phyloP scores from a whole-genome alignment of 2,797 vertebrate genomes.

The Florisuga fusca region DNA sequence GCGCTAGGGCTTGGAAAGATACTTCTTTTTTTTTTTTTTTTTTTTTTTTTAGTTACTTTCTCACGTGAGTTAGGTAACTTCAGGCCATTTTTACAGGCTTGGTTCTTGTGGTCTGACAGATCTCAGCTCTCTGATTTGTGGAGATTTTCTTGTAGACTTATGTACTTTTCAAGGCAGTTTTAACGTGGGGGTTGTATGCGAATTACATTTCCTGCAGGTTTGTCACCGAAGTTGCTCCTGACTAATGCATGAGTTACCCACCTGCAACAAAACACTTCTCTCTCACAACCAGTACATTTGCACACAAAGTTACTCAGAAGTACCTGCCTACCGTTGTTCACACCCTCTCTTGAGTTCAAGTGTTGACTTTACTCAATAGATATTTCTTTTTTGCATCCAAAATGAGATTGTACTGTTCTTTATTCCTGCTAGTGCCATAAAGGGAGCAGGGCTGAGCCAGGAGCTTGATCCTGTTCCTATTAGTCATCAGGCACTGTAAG shows the following conservation, averaged over 20 bases:
- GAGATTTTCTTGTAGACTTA: background rate
- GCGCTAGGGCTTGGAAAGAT: background rate
- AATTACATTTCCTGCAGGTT: background rate
- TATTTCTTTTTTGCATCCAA: background rate
- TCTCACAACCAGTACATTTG: background rate
- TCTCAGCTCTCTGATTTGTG: background rate
- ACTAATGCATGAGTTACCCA: background rate
- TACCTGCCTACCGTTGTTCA: background rate
- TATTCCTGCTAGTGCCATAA: background rate
- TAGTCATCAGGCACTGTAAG: background rate
- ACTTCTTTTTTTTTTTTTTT: too few relatives aligned
- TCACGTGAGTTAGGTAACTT: background rate
- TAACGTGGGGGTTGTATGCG: background rate
- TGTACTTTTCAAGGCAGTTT: background rate
- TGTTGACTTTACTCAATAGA: conserved; percentile 6
- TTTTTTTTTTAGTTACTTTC: background rate
- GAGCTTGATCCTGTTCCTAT: background rate
- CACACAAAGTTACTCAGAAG: background rate
- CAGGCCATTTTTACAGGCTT: background rate
- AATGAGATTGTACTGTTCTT: background rate
- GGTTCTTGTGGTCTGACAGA: background rate
- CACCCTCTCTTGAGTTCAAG: background rate
- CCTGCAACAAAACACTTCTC: background rate
- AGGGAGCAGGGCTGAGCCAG: background rate
- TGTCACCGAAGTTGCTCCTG: background rate